Evolutionary conservation across 1,140 invertebrate species (phyloP).

Genomic region (Hylyphantes graminicola): DNA sequence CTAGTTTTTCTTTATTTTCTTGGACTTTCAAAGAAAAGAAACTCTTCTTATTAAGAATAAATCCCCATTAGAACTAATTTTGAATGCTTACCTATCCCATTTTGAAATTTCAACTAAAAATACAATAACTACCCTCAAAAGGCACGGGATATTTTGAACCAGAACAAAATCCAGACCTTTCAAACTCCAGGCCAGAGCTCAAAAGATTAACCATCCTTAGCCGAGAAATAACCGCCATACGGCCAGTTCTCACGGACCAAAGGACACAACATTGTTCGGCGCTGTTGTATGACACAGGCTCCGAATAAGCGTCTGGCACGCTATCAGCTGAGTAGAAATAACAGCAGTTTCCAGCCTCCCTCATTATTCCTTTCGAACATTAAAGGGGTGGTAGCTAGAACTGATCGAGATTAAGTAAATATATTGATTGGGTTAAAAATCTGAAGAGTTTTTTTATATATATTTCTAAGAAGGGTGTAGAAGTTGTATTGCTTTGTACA

Average conservation of each 20-base stretch:
- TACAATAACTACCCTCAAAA: not conserved
- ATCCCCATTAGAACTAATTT: too few species aligned
- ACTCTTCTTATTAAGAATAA: too few species aligned
- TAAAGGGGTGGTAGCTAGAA: constrained; percentile 14
- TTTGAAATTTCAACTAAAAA: too few species aligned
- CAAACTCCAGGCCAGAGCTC: constrained; percentile 5
- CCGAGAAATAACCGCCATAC: constrained; percentile 21
- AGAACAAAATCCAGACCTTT: constrained; percentile 21
- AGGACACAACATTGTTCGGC: constrained; percentile 24
- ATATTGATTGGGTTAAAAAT: constrained; percentile 54
- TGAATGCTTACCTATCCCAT: too few species aligned
- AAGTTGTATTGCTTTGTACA: too few species aligned
- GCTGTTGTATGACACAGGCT: constrained; percentile 18
- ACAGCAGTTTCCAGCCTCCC: constrained; percentile 6
- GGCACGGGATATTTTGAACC: constrained; percentile 20
- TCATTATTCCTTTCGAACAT: constrained; percentile 38
- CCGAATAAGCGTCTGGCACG: constrained; percentile 34
- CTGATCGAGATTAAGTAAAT: constrained; percentile 46
- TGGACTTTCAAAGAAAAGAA: too few species aligned
- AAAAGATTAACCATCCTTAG: constrained; percentile 36
- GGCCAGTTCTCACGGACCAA: constrained; percentile 32
- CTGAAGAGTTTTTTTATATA: constrained; percentile 22
- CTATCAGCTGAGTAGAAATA: not conserved
- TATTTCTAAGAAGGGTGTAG: too few species aligned
- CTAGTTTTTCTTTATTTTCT: too few species aligned